phyloP scores from a whole-genome alignment of 92 coral and sea anemone species.

The Galaxea fascicularis region DNA sequence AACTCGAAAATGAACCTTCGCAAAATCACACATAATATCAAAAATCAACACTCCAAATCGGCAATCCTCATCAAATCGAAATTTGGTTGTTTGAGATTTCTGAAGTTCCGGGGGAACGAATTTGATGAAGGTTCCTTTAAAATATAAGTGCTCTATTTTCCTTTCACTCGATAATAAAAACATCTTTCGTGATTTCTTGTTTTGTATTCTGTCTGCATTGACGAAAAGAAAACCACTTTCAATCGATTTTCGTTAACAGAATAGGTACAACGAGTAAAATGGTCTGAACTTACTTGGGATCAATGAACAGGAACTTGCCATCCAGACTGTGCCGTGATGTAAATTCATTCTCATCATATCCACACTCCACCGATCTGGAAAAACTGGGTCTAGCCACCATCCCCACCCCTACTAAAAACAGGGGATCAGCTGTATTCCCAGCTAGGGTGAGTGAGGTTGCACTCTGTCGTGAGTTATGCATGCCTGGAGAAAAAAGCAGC shows the following conservation, averaged over 20 bases:
- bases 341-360: constrained; percentile 52
- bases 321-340: constrained; percentile 87
- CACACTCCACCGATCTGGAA: constrained; percentile 35
- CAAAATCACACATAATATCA: too few relatives aligned
- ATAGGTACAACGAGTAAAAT: neutral
- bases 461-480: neutral
- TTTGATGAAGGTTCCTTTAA: too few relatives aligned
- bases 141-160: too few relatives aligned
- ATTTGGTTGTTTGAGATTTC: too few relatives aligned
- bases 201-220: too few relatives aligned
- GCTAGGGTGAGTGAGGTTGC: neutral
- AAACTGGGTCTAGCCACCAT: constrained; percentile 56
- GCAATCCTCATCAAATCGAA: too few relatives aligned
- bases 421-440: constrained; percentile 16
- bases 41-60: too few relatives aligned
- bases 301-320: constrained; percentile 94
- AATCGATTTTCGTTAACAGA: neutral
- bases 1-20: too few relatives aligned
- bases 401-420: constrained; percentile 70
- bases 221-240: neutral
- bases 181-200: too few relatives aligned
- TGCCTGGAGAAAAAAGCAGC: neutral
- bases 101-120: too few relatives aligned
- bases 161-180: too few relatives aligned
- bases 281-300: constrained; percentile 74